phyloP scores from a whole-genome alignment of 1,140 invertebrate species.

The Homalodisca vitripennis region DNA sequence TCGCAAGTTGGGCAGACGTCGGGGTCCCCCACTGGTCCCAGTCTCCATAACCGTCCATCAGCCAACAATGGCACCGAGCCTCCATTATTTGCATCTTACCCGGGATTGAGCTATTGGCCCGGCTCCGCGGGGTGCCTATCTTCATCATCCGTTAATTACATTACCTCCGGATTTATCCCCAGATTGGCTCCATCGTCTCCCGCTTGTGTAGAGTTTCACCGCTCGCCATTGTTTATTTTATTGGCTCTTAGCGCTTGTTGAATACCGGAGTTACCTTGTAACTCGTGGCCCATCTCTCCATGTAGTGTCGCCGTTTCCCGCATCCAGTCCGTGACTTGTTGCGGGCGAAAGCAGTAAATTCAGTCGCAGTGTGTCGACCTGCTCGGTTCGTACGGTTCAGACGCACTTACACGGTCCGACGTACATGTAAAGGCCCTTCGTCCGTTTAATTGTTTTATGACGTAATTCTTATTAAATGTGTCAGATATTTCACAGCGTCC shows the following conservation, averaged over 20 bases:
- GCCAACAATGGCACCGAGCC: not conserved
- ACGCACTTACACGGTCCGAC: no score
- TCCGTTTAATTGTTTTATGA: no score
- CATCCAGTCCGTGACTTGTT: no score
- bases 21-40: not conserved
- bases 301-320: no score
- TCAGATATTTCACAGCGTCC: no score
- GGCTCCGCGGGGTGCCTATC: not conserved
- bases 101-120: constrained; percentile 13
- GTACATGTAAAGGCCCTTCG: no score
- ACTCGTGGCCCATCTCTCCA: no score
- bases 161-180: constrained; percentile 10
- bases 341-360: no score
- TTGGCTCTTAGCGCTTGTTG: not conserved
- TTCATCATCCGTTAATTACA: not conserved
- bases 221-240: not conserved
- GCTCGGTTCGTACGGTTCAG: no score
- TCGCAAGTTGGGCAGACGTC: not conserved
- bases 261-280: no score
- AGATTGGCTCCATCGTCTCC: not conserved
- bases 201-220: not conserved
- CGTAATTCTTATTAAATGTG: no score
- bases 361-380: no score
- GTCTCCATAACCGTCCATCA: not conserved
- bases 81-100: constrained; percentile 15